phyloP scores from a whole-genome alignment of 2,797 vertebrate genomes.

The Takifugu rubripes region DNA sequence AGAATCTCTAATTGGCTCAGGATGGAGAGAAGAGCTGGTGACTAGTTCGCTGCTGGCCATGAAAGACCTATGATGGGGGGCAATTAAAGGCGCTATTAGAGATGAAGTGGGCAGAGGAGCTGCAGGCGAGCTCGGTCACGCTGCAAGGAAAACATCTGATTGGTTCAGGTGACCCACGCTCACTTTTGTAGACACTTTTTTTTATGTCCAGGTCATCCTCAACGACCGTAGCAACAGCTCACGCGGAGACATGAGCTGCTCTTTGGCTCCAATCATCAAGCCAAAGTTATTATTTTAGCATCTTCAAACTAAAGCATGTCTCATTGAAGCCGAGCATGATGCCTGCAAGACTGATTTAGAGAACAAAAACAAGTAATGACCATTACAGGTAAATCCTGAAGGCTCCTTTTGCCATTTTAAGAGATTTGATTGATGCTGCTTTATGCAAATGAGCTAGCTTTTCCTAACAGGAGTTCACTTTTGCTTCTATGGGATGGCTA shows the following conservation, averaged over 20 bases:
- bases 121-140: slow-evolving; percentile 6
- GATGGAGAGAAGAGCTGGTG: slow-evolving; percentile 38
- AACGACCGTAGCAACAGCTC: not conserved
- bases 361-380: too few relatives aligned
- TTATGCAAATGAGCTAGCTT: too few relatives aligned
- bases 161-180: slow-evolving; percentile 1
- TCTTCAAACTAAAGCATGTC: too few relatives aligned
- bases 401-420: too few relatives aligned
- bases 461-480: not conserved
- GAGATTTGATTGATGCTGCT: too few relatives aligned
- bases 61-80: slow-evolving; percentile 38
- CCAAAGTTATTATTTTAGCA: too few relatives aligned
- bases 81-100: slow-evolving; percentile 47
- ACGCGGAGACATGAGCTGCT: not conserved
- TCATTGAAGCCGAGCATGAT: too few relatives aligned
- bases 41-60: slow-evolving; percentile 29
- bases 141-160: slow-evolving; percentile 10
- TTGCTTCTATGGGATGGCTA: not conserved
- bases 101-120: slow-evolving; percentile 28
- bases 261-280: too few relatives aligned
- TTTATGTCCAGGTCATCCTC: not conserved
- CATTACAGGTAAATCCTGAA: too few relatives aligned
- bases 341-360: too few relatives aligned
- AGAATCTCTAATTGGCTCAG: slow-evolving; percentile 69
- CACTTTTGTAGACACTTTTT: not conserved